Base-by-base conservation (phyloP, 1,140 invertebrate species). In the Steinernema feltiae region DNA sequence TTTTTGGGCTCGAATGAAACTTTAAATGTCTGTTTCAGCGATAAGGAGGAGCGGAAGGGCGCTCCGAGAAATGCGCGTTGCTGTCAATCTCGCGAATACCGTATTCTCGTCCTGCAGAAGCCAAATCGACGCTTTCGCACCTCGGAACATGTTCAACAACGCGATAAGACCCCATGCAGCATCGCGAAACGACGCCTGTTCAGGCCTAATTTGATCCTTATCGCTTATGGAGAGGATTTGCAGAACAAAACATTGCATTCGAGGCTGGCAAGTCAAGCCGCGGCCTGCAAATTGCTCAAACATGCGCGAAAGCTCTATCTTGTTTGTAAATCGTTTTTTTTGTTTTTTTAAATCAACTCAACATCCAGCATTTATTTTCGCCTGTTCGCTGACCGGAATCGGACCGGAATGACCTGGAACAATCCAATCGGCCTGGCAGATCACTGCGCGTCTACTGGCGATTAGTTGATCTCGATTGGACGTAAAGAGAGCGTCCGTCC, bases 81-180 rank as follows among this genome's bases (percentile, higher is more conserved):
- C 35, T 41, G 18, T 41, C 35, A 18, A 7, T 41, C 7, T 41
- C 7, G 18, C 35, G 7, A 41, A 41, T 7, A 18, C 7, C 35
- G 35, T 41, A 41, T 7, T 7, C 35, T 7, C 7, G 35, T 7
- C 18, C 35, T 41, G 18, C 35, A 41, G 35, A n/a, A n/a, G n/a
- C n/a, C n/a, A n/a, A n/a, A n/a, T n/a, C n/a, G n/a, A n/a, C 24
- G 53, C 53, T 27, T 63, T 63, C 53, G 24, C 53, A 63, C 53
- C 24, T 63, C 53, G 12, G 12, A 63, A 63, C 53, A 27, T 63
- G 53, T 15, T 27, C 24, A 21, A 63, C 7, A 63, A 63, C 53
- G 24, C 24, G 53, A 63, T 27, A 27, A 63, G 53, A 63, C 53
- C 53, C 53, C 53, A 63, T 63, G 53, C 7, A 63, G 24, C 12